Evolutionary conservation across 2,888 invertebrate species (phyloP).

Genomic region (Drosophila tripunctata): DNA sequence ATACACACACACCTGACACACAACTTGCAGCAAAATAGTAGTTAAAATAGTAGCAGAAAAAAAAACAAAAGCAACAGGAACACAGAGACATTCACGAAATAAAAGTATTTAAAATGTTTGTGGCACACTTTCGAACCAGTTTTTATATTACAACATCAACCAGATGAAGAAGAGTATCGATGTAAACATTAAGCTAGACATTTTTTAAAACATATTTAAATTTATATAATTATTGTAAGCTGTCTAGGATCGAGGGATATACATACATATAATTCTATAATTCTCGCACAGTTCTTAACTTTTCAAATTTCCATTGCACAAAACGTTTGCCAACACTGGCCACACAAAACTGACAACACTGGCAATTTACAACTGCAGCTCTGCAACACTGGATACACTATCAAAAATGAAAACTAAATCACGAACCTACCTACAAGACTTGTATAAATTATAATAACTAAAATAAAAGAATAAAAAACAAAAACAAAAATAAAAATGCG

Average conservation of each 20-base stretch:
- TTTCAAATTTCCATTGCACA: constrained; percentile 70
- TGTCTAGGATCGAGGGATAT: constrained; percentile 28
- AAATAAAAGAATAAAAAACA: constrained; percentile 22
- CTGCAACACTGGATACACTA: constrained; percentile 54
- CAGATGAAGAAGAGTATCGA: constrained; percentile 25
- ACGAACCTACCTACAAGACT: constrained; percentile 82
- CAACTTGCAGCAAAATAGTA: constrained; percentile 41
- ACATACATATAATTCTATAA: constrained; percentile 44
- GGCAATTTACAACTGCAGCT: constrained; percentile 34
- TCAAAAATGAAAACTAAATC: constrained; percentile 56
- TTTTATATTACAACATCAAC: constrained; percentile 34
- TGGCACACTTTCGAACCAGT: constrained; percentile 63
- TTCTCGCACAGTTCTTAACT: constrained; percentile 70
- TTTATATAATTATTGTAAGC: constrained; percentile 25
- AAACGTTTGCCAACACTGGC: constrained; percentile 52
- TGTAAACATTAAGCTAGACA: constrained; percentile 50
- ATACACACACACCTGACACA: constrained; percentile 20
- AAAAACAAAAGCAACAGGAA: constrained; percentile 10
- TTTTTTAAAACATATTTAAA: constrained; percentile 46
- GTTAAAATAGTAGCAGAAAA: constrained; percentile 49
- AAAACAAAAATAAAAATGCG: constrained; percentile 36
- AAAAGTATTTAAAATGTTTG: constrained; percentile 68
- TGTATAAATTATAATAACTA: constrained; percentile 73
- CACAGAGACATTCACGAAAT: constrained; percentile 28
- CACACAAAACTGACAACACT: constrained; percentile 23